phyloP scores from a whole-genome alignment of 2,888 invertebrate genomes.

The Drosophila testacea region DNA sequence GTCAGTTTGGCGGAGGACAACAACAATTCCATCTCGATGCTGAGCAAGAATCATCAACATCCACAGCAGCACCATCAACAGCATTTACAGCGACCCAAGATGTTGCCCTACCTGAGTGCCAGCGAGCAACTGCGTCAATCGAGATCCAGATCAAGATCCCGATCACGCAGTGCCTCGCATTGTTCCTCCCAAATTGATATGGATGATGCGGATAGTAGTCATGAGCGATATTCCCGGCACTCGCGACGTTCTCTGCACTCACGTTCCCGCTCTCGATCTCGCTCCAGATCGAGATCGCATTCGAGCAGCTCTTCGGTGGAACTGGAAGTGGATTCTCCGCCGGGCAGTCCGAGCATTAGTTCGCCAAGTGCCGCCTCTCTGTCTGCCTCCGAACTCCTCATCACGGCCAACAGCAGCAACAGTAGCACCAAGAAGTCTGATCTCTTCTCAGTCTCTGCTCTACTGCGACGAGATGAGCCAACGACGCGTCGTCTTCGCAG shows the following conservation, averaged over 20 bases:
- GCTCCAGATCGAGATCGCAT: conserved; percentile 73
- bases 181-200: conserved; percentile 81
- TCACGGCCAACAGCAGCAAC: conserved; percentile 82
- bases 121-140: conserved; percentile 72
- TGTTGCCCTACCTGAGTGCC: conserved; percentile 85
- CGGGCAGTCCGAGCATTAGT: conserved; percentile 83
- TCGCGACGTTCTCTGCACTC: conserved; percentile 75
- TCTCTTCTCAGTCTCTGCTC: conserved; percentile 93
- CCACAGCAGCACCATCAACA: conserved; percentile 51
- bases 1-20: conserved; percentile 73
- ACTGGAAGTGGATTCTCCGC: conserved; percentile 91
- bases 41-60: conserved; percentile 83
- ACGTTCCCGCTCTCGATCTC: conserved; percentile 61
- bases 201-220: conserved; percentile 76
- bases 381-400: conserved; percentile 81
- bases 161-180: conserved; percentile 81
- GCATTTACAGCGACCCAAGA: conserved; percentile 86
- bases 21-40: conserved; percentile 83
- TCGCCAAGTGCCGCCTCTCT: conserved; percentile 76
- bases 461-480: conserved; percentile 91
- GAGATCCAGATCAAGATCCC: conserved; percentile 72
- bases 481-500: conserved; percentile 53
- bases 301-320: conserved; percentile 88
- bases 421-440: conserved; percentile 90
- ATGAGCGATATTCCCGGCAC: conserved; percentile 63